A percentile compares a stretch with the other conserved stretches of the same genome.
These are phyloP conservation scores for Sinosuthora webbiana DNA, from an alignment of 2,113 vertebrate genomes.

Conservation along the genomic window DNA sequence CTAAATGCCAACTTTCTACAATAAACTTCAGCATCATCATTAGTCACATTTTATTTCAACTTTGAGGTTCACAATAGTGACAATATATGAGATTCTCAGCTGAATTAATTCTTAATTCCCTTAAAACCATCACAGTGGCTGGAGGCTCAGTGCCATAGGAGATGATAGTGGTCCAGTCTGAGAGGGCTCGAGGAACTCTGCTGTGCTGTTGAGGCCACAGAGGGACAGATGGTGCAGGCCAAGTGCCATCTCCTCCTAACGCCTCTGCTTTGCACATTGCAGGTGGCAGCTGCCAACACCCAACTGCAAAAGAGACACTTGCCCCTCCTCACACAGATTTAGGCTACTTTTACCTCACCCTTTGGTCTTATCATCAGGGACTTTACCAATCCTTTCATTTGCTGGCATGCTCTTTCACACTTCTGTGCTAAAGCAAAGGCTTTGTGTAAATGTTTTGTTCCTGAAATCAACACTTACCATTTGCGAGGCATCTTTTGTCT, in stretches of 20 bases:
- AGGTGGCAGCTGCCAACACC: background rate
- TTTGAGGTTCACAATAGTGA: background rate
- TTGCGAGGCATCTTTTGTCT: background rate
- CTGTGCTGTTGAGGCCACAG: too few species aligned
- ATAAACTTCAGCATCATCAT: background rate
- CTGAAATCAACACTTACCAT: background rate
- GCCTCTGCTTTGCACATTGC: background rate
- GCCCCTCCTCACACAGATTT: background rate
- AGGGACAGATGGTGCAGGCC: background rate
- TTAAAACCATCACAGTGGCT: background rate
- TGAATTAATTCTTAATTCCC: background rate
- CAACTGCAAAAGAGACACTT: fast-evolving
- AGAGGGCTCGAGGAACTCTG: background rate
- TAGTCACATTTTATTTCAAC: background rate
- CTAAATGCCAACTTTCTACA: background rate
- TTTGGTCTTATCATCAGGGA: too few species aligned
- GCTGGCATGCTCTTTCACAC: background rate
- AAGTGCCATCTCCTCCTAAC: background rate
- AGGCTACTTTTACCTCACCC: background rate
- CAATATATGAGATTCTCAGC: background rate
- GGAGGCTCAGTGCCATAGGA: background rate
- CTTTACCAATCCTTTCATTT: background rate
- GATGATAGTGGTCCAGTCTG: background rate
- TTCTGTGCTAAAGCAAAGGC: background rate
- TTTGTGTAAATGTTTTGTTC: background rate